Evolutionary conservation across 2,113 vertebrate species (phyloP), one percentile per base, ranked within the genome.

Genomic region (Typhlomys cinereus): DNA sequence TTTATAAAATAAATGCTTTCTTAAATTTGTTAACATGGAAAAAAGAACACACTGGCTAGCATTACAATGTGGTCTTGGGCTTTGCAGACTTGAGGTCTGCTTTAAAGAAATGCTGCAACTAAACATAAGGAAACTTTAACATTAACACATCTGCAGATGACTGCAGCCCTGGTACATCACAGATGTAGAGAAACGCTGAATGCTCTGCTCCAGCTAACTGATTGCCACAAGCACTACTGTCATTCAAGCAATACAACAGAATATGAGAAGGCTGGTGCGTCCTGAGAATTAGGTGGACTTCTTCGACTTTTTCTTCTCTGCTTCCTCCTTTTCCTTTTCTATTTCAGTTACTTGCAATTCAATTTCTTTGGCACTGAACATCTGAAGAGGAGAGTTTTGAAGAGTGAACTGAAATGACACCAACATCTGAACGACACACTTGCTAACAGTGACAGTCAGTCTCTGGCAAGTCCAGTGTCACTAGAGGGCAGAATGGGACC

Each of bases 221-320:
- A 82, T 9, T 70, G 69, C 50, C n/a, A 91, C 50, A 70, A 95
- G 74, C 27, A 69, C 92, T 54, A 93, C 61, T 93, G 34, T 44
- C 76, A 86, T 86, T 86, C 39, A 88, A 80, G 48, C 20, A 69
- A 36, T 57, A 34, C 25, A 91, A 84, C 41, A 71, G 50, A 57
- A 48, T 48, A 84, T 57, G 57, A 67, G 23, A 4, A 57, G 15
- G 4, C 54, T 21, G 21, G 54, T 14, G 54, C 21, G 20, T 71
- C 71, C 31, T 75, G 44, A 21, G 1, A 84, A 76, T 94, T 92
- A 76, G 12, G 59, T 48, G 52, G 50, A 76, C 90, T 98, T 98
- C 95, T 98, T 99, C 95, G 98, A 98, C 86, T 98, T 98, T 97
- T 98, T 98, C 95, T 98, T 98, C 78, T 97, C 97, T 93, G 98